Evolutionary conservation across 2,888 invertebrate genomes (phyloP), one percentile per base, ranked within the genome.

Genomic region (Limnephilus rhombicus): DNA sequence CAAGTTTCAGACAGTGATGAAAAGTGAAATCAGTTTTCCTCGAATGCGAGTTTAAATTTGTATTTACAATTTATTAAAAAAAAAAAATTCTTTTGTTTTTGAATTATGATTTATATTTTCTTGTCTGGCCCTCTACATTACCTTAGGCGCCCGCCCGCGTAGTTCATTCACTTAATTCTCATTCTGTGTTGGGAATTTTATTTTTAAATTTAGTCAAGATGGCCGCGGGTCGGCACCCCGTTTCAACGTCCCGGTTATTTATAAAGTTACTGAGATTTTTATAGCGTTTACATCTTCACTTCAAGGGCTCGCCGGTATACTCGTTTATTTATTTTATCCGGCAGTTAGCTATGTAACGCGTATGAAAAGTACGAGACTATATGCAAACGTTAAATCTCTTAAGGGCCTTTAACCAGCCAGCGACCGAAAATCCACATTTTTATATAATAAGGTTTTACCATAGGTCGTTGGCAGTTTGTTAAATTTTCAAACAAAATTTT

Each of bases 201-300:
- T 68, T 89, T 89, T 89, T 89, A 89, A 80, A 89, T 89, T 89
- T 41, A 34, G 88, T n/a, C 41, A 89, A 80, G 34, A 89, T 89
- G 80, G 88, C 80, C 88, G 68, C 80, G 80, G 53, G 68, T 37
- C 68, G 68, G 80, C 34, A 37, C 45, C 15, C 80, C 41, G 37
- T 37, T 34, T 80, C 80, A 45, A 89, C 88, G 41, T 89, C 80
- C 80, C 37, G 29, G 88, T 29, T 89, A 89, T 89, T 89, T 89
- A 89, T 89, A 89, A 34, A 45, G n/a, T n/a, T 31, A 31, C 15
- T 34, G 88, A 89, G 68, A 89, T 89, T 89, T 89, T 89, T 88
- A 68, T 88, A 86, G 31, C 87, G 87, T 53, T 68, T 87, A 49
- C 29, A 53, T 49, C 31, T 87, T 53, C 87, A 34, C 53, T 87